Conservation (phyloP, 2,888 invertebrate species). For the Ochropleura leucogaster region DNA sequence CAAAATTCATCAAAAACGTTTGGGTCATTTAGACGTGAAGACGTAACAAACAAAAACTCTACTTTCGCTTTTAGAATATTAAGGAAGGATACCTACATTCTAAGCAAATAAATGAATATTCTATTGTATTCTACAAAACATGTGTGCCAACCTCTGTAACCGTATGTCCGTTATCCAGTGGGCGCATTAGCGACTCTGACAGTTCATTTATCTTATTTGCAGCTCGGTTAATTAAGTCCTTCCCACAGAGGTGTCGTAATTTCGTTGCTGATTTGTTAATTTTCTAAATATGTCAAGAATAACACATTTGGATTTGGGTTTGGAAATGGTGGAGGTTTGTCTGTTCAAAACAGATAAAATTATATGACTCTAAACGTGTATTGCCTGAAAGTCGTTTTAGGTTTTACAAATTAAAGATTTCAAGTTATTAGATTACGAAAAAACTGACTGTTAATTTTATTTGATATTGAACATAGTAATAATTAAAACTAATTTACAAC, state of each 20-base stretch:
- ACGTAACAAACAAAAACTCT: no score
- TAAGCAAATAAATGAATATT: no score
- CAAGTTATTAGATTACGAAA: neutral
- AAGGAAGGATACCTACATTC: no score
- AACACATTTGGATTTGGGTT: conserved; percentile 52
- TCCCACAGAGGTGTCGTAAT: conserved; percentile 81
- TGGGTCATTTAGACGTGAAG: no score
- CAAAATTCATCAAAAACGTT: no score
- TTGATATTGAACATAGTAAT: no score
- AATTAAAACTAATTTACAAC: no score
- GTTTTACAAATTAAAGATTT: neutral
- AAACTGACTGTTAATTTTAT: no score
- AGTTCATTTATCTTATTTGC: conserved; percentile 89
- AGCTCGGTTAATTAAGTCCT: conserved; percentile 86
- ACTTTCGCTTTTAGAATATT: no score
- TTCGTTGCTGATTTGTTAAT: conserved; percentile 83
- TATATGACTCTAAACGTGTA: neutral
- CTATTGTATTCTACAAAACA: neutral
- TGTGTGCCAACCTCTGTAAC: conserved; percentile 39
- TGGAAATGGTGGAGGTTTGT: neutral
- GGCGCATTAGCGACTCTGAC: conserved; percentile 84
- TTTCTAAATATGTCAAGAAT: conserved; percentile 69
- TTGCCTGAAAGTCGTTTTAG: neutral
- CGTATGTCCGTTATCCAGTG: conserved; percentile 75
- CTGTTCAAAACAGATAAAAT: neutral